A percentile compares a stretch with the other conserved stretches of the same genome.
phyloP scores from a whole-genome alignment of 2,888 invertebrate genomes.

The Chrysodeixis includens region DNA sequence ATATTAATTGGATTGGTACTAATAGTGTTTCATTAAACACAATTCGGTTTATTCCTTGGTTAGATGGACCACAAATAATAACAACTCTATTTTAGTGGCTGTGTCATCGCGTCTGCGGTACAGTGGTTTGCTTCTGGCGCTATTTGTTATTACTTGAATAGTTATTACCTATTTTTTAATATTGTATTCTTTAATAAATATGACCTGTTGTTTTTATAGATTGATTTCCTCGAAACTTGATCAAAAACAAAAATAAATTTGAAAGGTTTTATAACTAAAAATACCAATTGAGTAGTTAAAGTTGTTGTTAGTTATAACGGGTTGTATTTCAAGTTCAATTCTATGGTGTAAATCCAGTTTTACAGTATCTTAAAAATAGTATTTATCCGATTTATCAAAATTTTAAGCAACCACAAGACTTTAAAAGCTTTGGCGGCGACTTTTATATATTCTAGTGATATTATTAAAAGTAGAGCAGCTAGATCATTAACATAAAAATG shows the following conservation, averaged over 20 bases:
- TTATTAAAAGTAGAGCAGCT: not conserved
- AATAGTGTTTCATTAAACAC: slow-evolving; percentile 45
- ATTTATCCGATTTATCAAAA: not conserved
- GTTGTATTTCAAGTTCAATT: too few species aligned
- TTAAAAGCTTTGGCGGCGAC: not conserved
- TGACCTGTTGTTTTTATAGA: not conserved
- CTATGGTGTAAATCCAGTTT: too few species aligned
- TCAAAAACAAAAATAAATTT: not conserved
- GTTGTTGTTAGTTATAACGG: too few species aligned
- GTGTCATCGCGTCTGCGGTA: slow-evolving; percentile 49
- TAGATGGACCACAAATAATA: slow-evolving; percentile 38
- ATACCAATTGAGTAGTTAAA: too few species aligned
- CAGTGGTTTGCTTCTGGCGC: slow-evolving; percentile 1
- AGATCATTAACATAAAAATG: slow-evolving; percentile 9
- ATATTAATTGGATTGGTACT: slow-evolving; percentile 25
- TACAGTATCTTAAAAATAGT: too few species aligned
- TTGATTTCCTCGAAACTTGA: not conserved
- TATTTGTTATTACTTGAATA: slow-evolving; percentile 22
- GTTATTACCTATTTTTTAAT: slow-evolving; percentile 11
- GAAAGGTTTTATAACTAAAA: not conserved
- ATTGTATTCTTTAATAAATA: not conserved
- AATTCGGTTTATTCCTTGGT: slow-evolving; percentile 43
- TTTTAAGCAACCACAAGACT: not conserved
- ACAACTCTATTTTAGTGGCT: slow-evolving; percentile 38
- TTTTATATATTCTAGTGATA: slow-evolving; percentile 12